Conservation (phyloP, 2,888 invertebrate genomes). For the Mesorhabditis spiculigera region DNA sequence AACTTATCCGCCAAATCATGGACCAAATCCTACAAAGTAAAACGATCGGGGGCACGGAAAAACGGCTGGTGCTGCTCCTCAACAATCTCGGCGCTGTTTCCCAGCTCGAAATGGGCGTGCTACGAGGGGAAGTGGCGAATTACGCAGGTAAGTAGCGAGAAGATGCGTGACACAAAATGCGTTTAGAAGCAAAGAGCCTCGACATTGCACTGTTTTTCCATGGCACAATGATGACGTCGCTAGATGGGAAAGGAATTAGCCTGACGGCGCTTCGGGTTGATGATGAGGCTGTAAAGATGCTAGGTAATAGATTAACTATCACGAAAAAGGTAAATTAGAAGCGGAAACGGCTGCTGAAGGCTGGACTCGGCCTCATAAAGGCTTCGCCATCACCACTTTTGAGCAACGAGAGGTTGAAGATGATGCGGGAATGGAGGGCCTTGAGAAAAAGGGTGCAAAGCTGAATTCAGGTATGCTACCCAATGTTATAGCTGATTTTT, state of each 20-base stretch:
- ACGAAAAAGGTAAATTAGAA: not conserved
- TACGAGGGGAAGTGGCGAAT: constrained; percentile 69
- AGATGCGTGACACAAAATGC: not conserved
- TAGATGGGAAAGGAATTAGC: constrained; percentile 77
- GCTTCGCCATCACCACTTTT: not conserved
- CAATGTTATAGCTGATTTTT: too few relatives aligned
- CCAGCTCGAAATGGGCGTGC: constrained; percentile 74
- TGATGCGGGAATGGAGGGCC: not conserved
- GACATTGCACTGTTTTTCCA: constrained; percentile 57
- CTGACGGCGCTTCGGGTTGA: constrained; percentile 67
- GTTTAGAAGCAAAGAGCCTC: constrained; percentile 28
- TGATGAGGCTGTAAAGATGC: constrained; percentile 26
- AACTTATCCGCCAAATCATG: constrained; percentile 17
- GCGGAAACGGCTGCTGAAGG: not conserved
- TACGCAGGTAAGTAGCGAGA: constrained; percentile 67
- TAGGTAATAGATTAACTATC: not conserved
- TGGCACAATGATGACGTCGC: constrained; percentile 67
- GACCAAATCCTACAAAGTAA: not conserved
- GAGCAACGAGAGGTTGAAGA: not conserved
- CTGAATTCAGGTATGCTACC: not conserved
- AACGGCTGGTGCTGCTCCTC: constrained; percentile 69
- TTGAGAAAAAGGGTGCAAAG: not conserved
- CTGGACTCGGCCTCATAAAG: not conserved
- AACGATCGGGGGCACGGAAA: constrained; percentile 14
- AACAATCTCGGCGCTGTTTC: constrained; percentile 78